phyloP scores from a whole-genome alignment of 1,140 invertebrate genomes.

The Pissodes strobi region DNA sequence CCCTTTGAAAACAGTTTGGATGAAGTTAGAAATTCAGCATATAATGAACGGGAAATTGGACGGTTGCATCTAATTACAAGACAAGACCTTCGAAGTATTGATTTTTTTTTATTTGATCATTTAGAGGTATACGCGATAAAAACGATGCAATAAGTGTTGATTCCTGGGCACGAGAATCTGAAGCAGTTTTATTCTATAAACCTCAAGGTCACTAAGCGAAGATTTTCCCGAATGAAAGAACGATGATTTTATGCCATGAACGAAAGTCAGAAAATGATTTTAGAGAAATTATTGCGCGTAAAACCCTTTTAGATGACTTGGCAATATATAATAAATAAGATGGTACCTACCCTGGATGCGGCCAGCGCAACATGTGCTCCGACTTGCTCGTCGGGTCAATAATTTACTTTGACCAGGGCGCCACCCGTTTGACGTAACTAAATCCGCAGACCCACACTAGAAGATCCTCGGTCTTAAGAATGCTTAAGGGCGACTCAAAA shows the following conservation, averaged over 20 bases:
- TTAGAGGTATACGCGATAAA: background rate
- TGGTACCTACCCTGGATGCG: too few species aligned
- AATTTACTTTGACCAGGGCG: too few species aligned
- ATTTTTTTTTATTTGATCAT: background rate
- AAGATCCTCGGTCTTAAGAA: too few species aligned
- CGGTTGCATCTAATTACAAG: background rate
- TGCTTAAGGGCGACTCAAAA: too few species aligned
- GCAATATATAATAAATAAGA: too few species aligned
- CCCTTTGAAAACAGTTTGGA: background rate
- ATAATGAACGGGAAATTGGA: background rate
- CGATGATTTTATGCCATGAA: background rate
- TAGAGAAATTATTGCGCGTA: too few species aligned
- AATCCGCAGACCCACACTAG: too few species aligned
- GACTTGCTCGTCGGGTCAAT: too few species aligned
- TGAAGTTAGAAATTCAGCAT: background rate
- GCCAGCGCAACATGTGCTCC: too few species aligned
- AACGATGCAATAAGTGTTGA: background rate
- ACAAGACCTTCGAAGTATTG: background rate
- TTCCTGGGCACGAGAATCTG: background rate
- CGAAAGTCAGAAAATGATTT: background rate
- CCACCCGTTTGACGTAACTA: too few species aligned
- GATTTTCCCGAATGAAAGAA: background rate
- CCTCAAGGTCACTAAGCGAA: background rate
- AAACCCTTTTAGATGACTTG: too few species aligned
- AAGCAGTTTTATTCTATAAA: background rate